Evolutionary conservation across 2,797 vertebrate species (phyloP).

Genomic region (Huso huso): DNA sequence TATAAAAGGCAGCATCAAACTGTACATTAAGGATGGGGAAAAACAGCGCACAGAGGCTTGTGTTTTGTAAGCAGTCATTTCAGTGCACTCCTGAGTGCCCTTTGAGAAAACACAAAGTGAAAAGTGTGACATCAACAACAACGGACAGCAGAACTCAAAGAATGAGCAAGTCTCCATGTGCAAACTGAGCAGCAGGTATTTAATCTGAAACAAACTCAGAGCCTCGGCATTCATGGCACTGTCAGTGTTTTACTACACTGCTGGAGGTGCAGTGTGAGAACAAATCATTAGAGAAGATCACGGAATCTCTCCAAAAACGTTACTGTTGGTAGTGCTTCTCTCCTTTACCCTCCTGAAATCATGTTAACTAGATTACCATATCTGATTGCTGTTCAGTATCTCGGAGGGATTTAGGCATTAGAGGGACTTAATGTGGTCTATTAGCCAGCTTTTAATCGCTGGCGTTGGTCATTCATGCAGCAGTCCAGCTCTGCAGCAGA

Average conservation of each 20-base stretch:
- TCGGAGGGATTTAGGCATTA: constrained; percentile 36
- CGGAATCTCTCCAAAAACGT: too few species aligned
- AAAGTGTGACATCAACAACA: constrained; percentile 45
- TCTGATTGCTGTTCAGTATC: constrained; percentile 7
- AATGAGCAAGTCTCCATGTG: constrained; percentile 50
- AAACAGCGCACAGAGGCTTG: constrained; percentile 27
- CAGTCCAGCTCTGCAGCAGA: constrained; percentile 21
- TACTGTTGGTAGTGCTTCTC: too few species aligned
- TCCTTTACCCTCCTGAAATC: too few species aligned
- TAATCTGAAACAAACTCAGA: too few species aligned
- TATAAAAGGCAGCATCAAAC: constrained; percentile 18
- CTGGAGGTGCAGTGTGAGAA: too few species aligned
- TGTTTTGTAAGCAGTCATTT: constrained; percentile 19
- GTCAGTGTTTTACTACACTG: too few species aligned
- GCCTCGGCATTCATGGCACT: too few species aligned
- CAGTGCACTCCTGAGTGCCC: constrained; percentile 34
- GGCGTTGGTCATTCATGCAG: constrained; percentile 16
- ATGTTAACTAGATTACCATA: too few species aligned
- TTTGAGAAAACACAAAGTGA: constrained; percentile 29
- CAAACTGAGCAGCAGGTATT: constrained; percentile 10
- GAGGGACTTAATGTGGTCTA: constrained; percentile 33
- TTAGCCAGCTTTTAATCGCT: constrained; percentile 41
- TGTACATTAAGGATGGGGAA: constrained; percentile 15
- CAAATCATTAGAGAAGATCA: too few species aligned
- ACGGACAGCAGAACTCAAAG: constrained; percentile 54